phyloP scores from a whole-genome alignment of 2,888 invertebrate genomes.

The Athripsodes cinereus region DNA sequence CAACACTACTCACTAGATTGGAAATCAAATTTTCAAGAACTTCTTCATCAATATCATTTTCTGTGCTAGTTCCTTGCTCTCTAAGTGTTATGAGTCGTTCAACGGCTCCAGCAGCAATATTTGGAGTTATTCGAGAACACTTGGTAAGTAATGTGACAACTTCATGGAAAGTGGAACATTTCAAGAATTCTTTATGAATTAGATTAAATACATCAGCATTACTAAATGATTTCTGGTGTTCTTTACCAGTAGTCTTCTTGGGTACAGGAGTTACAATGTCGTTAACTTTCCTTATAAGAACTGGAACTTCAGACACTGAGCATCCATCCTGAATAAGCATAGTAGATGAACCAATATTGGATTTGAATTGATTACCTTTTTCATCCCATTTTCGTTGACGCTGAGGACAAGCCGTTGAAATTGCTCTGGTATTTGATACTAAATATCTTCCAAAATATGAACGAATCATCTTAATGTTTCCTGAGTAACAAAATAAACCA shows the following conservation, averaged over 20 bases:
- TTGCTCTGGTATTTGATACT: not conserved
- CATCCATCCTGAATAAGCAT: constrained; percentile 58
- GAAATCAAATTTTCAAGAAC: constrained; percentile 38
- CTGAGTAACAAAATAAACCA: no score
- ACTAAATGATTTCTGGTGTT: constrained; percentile 25
- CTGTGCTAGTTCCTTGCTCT: constrained; percentile 29
- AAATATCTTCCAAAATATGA: constrained; percentile 1
- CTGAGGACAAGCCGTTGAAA: not conserved
- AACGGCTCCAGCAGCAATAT: constrained; percentile 46
- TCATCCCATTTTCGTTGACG: constrained; percentile 5
- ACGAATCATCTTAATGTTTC: not conserved
- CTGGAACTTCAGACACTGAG: constrained; percentile 62
- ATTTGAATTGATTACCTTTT: constrained; percentile 11
- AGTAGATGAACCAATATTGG: constrained; percentile 18
- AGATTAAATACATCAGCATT: constrained; percentile 40
- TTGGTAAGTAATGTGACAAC: constrained; percentile 45
- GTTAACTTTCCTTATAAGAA: constrained; percentile 52
- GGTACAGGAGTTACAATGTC: constrained; percentile 36
- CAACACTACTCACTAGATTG: constrained; percentile 41
- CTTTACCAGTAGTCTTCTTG: constrained; percentile 6
- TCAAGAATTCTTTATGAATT: constrained; percentile 45
- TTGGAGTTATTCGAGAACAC: constrained; percentile 47
- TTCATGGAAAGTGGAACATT: constrained; percentile 42
- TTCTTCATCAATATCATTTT: constrained; percentile 37
- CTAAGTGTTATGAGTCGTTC: constrained; percentile 45